Base-by-base conservation (phyloP, 2,797 vertebrate species). In the Diplodus puntazzo region DNA sequence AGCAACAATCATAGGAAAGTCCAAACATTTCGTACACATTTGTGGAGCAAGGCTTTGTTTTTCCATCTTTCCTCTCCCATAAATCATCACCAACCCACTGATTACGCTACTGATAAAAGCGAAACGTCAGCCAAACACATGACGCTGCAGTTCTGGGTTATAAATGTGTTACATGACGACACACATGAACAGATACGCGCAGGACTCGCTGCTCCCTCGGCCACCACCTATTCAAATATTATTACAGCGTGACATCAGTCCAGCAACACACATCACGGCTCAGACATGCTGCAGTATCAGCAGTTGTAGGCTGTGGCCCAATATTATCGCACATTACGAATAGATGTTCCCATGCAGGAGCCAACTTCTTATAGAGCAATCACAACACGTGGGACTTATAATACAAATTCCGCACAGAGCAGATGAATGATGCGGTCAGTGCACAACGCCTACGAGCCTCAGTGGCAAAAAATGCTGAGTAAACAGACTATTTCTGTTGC, bases 241-340 rank as follows among this genome's bases (percentile, higher is more conserved):
- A 80, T 90, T 86, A 12, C 79, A 89, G 75, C 57, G 73, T 84
- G 86, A 89, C 75, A 82, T 86, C 81, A 85, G 67, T 62, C 59
- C 69, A 80, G 74, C 34, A 85, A 73, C 75, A 66, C 23, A 69
- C 76, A 69, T 86, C 81, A 83, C 60, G 72, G 49, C 78, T 79
- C 67, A 81, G 64, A 79, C 66, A 75, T 66, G 82, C 62, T 71
- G 75, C 80, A 54, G 57, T 89, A 88, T 92, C 85, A 81, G 81
- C 73, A 61, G 52, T 42, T 73, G 69, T 55, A 59, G 73, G 60
- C 72, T 48, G 70, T 63, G 50, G 61, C 71, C 79, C 61, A 82
- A 71, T 66, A 73, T 81, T 87, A 85, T 88, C 85, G 50, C 74
- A 73, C 54, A 62, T 80, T 71, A 60, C 9, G 34, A 74, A 60